Evolutionary conservation across 2,113 vertebrate species (phyloP), one percentile per base, ranked within the genome.

Genomic region (Grantiella picta): DNA sequence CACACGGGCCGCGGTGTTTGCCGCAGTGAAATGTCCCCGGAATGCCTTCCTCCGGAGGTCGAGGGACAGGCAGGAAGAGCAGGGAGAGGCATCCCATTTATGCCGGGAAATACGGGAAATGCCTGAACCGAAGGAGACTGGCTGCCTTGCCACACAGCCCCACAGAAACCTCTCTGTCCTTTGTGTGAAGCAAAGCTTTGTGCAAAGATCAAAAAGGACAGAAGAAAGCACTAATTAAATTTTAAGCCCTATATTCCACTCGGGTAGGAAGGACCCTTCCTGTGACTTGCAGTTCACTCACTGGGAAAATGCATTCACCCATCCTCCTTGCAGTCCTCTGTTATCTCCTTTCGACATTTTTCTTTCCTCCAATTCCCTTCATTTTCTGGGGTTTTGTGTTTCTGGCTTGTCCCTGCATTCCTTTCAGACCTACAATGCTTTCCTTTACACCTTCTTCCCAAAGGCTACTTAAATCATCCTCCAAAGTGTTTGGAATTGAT

Each of bases 131-230:
- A 66, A 82, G 60, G 75, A 77, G 60, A 6, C 47, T 69, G 94
- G 53, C 71, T 82, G 50, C n/a, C 25, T 5, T 73, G n/a, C 61
- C 82, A 3, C 27, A 35, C 10, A 31, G 50, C 47, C 65, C 63
- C 68, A 77, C 79, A 93, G 92, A 93, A 92, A 83, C 31, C 29
- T 13, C 88, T 94, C 86, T 95, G 92, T 83, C 71, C 64, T 73
- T 81, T 80, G 64, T 77, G 76, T 73, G 83, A 92, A 93, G 88
- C 89, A 89, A 89, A 68, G 56, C 87, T 96, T 96, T 92, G 93
- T 92, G 78, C 70, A 76, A 82, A 91, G 90, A 93, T 86, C 90
- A 93, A 79, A 96, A 87, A 73, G 76, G 25, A 44, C 47, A 83
- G 86, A 88, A 91, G 57, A 84, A 80, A 81, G 52, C 82, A 47